A percentile compares a stretch with the other conserved stretches of the same genome.
Conservation (phyloP, 2,888 invertebrate species). For the Aelia acuminata region DNA sequence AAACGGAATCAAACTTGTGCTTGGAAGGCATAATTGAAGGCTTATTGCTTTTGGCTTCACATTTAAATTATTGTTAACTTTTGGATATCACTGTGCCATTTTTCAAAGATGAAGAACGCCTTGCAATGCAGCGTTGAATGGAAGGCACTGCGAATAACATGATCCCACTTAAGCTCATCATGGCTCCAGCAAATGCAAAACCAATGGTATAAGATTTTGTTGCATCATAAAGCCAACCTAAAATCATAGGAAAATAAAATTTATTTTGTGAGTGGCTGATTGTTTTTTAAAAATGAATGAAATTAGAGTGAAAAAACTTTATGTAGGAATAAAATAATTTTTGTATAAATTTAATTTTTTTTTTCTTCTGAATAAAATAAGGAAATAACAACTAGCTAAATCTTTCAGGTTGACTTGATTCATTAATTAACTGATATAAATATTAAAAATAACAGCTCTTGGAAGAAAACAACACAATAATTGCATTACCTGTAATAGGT, state of each 20-base stretch:
- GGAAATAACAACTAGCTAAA: neutral
- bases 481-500: constrained; percentile 86
- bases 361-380: neutral
- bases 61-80: constrained; percentile 57
- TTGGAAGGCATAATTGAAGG: constrained; percentile 57
- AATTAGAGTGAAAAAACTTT: too few relatives aligned
- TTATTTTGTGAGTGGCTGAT: too few relatives aligned
- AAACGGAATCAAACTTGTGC: constrained; percentile 41
- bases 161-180: constrained; percentile 88
- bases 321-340: too few relatives aligned
- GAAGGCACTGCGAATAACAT: constrained; percentile 89
- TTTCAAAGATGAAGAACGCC: neutral
- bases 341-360: neutral
- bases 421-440: neutral
- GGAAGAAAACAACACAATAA: constrained; percentile 58
- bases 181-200: constrained; percentile 88
- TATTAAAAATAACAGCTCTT: neutral
- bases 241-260: constrained; percentile 19
- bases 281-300: too few relatives aligned
- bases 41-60: neutral
- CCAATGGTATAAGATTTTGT: constrained; percentile 86
- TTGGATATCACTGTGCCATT: constrained; percentile 35
- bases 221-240: constrained; percentile 88
- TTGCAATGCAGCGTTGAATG: constrained; percentile 72
- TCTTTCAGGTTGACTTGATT: neutral